Evolutionary conservation across 2,797 vertebrate species (phyloP), one percentile per base, ranked within the genome.

Genomic region (Phoebastria nigripes): DNA sequence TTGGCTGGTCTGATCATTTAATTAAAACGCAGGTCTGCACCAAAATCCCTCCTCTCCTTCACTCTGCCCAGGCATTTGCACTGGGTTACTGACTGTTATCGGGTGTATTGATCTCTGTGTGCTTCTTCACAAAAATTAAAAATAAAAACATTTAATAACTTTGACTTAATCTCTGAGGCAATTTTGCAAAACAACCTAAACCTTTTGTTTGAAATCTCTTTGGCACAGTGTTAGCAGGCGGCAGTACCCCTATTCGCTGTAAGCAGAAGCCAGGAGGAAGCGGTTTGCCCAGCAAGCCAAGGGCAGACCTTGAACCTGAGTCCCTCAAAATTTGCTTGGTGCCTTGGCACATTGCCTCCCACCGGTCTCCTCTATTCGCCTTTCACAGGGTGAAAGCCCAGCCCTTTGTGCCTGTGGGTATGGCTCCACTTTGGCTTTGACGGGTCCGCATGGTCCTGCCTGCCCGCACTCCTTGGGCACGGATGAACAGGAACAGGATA

Each of bases 141-240:
- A 85, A n/a, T 15, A 52, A 59, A 41, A 79, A 5, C 4, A 44
- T 35, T 42, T 31, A 47, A 70, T 8, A 49, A 52, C 19, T 59
- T 55, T 33, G 24, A 31, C 90, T 86, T 76, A 61, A 44, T 41
- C 17, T 88, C 46, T 24, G 18, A 47, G 5, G 22, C 15, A 74
- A 54, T 76, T 84, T 87, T 74, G 8, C 14, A 54, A 79, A 84
- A 28, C 14, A 78, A 5, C 5, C 16, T 4, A 3, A 82, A 6
- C 7, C 6, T 89, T 70, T 62, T 59, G 15, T 77, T 66, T 58
- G 8, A 79, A 89, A 37, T 66, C 8, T 15, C n/a, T 66, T 62
- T 59, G 49, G 6, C 35, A 31, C 4, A 7, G 22, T 2, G 12
- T n/a, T 62, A 1, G 1, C 8, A 58, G 33, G 33, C 0, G 0